Base-by-base conservation (phyloP, 1,140 invertebrate species). In the Anastrepha obliqua region DNA sequence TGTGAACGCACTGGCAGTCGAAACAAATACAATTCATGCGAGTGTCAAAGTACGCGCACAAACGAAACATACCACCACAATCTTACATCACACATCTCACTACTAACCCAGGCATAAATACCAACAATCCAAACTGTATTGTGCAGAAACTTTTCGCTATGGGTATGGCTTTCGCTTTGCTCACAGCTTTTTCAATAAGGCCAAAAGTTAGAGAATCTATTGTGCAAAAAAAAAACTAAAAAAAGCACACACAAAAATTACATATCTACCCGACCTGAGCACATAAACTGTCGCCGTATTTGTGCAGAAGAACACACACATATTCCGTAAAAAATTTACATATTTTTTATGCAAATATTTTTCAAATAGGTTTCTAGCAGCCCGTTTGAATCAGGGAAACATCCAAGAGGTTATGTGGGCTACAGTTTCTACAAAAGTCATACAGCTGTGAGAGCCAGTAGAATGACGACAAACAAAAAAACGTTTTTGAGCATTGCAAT, bases 401-500 rank as follows among this genome's bases (percentile, higher is more conserved):
- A 20, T 58, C 9, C 8, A 20, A 58, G 17, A 67, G 20, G 20
- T 65, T 29, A 17, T n/a, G 5, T 5, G 15, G 60, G 60, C 60
- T 62, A 78, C 74, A 55, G 74, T 42, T 62, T 62, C 2, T 15
- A 17, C 60, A 62, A 62, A 62, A 62, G 60, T 62, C 44, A 39
- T 20, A 67, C 15, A 74, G 51, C 47, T 78, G 42, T 51, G 44
- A 3, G 9, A 17, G 67, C 3, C 15, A 47, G 15, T 15, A 6
- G 42, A 44, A 44, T n/a, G 20, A n/a, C 3, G 6, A 17, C 9
- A 62, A 55, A 55, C 51, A 55, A 55, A 55, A 55, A 55, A 58
- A 51, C 9, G 29, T 81, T 55, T 81, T 81, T 81, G 74, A 81
- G 74, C 74, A 20, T 81, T 81, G 74, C 74, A 81, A 20, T 81